These are phyloP conservation scores for Pentamera pediparva DNA, from an alignment of 53 echinoderm and acorn worm genomes.

Conservation along the genomic window DNA sequence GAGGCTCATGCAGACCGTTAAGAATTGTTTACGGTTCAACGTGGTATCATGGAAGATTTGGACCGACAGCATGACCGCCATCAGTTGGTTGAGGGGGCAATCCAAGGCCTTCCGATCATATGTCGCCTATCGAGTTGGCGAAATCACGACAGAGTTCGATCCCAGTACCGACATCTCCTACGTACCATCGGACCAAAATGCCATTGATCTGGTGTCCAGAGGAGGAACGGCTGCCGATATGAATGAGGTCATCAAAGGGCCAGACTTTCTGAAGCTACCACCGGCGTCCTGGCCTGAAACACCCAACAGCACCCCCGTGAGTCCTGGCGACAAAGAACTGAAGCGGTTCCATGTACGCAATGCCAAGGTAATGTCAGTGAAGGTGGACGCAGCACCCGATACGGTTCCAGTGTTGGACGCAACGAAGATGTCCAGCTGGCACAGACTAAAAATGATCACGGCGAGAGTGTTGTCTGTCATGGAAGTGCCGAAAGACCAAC, in stretches of 20 bases:
- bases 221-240: constrained; percentile 60
- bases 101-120: constrained; percentile 55
- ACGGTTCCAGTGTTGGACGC: constrained; percentile 28
- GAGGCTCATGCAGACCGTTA: background rate
- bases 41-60: constrained; percentile 60
- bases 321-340: constrained; percentile 41
- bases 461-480: constrained; percentile 52
- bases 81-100: constrained; percentile 51
- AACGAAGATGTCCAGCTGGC: constrained; percentile 59
- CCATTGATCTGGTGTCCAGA: constrained; percentile 57
- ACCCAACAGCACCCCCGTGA: constrained; percentile 46
- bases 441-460: constrained; percentile 54
- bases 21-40: constrained; percentile 47
- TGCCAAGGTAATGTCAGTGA: constrained; percentile 50
- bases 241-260: constrained; percentile 53
- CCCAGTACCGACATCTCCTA: constrained; percentile 41
- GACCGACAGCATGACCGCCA: constrained; percentile 65
- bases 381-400: constrained; percentile 13
- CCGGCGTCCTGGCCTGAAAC: constrained; percentile 62
- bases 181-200: constrained; percentile 31
- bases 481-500: constrained; percentile 30
- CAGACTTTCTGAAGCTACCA: constrained; percentile 36
- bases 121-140: constrained; percentile 58
- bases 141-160: constrained; percentile 65
- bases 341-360: constrained; percentile 50